Evolutionary conservation across 2,113 vertebrate species (phyloP).

Genomic region (Oncorhynchus tshawytscha): DNA sequence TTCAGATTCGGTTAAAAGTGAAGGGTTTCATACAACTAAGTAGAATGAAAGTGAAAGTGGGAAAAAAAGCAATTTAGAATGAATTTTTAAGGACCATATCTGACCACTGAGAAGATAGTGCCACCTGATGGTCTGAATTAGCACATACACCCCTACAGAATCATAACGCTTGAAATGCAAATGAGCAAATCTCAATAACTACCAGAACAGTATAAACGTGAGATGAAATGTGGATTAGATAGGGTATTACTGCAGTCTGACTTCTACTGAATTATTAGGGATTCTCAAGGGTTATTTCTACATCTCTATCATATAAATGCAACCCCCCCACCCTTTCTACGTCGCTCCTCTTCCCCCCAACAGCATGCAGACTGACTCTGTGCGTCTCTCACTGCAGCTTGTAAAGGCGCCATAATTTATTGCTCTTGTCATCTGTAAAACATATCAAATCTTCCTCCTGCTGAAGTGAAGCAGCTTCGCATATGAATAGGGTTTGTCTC

Average conservation of each 20-base stretch:
- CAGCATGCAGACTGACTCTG: neutral
- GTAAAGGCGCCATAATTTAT: conserved; percentile 44
- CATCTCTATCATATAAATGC: neutral
- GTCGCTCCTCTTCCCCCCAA: neutral
- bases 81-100: neutral
- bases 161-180: neutral
- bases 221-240: neutral
- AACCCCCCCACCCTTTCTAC: neutral
- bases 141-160: neutral
- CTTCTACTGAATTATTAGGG: neutral
- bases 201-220: neutral
- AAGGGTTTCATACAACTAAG: no score
- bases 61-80: no score
- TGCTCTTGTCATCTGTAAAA: conserved; percentile 46
- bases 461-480: conserved; percentile 15
- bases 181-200: neutral
- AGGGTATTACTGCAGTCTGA: no score
- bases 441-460: conserved; percentile 43
- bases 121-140: neutral
- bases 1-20: no score
- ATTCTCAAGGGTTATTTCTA: neutral
- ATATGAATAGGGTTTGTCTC: neutral
- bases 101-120: neutral
- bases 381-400: conserved; percentile 14
- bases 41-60: no score